Evolutionary conservation across 2,888 invertebrate genomes (phyloP).

Genomic region (Eupithecia vulgata): DNA sequence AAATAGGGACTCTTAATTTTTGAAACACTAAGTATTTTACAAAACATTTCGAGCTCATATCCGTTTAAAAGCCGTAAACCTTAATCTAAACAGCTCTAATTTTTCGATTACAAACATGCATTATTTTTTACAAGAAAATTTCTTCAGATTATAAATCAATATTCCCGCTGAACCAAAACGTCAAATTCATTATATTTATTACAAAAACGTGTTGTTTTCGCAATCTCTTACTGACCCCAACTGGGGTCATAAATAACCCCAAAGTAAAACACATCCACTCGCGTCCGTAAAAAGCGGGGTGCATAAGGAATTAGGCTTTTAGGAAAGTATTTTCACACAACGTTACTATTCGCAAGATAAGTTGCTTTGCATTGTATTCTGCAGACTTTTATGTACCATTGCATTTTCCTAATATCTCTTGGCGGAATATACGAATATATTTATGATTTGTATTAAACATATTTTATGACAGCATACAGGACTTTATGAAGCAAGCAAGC

Average conservation of each 20-base stretch:
- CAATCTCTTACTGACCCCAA: slow-evolving; percentile 41
- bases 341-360: slow-evolving; percentile 18
- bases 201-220: slow-evolving; percentile 42
- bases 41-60: background rate
- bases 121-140: background rate
- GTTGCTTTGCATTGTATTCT: slow-evolving; percentile 9
- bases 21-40: background rate
- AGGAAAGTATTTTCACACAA: slow-evolving; percentile 71
- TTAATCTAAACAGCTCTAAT: too few relatives aligned
- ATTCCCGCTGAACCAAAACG: slow-evolving; percentile 10
- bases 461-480: background rate
- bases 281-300: slow-evolving; percentile 71
- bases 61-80: too few relatives aligned
- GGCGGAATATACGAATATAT: background rate
- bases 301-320: slow-evolving; percentile 80
- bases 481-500: too few relatives aligned
- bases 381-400: background rate
- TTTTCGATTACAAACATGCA: too few relatives aligned
- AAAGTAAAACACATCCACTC: slow-evolving; percentile 65
- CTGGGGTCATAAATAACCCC: slow-evolving; percentile 66
- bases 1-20: too few relatives aligned
- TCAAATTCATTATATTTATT: slow-evolving; percentile 36
- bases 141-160: background rate
- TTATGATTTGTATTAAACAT: too few relatives aligned
- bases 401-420: background rate